Conservation (phyloP, 2,888 invertebrate species). For the Pasiphila rectangulata region DNA sequence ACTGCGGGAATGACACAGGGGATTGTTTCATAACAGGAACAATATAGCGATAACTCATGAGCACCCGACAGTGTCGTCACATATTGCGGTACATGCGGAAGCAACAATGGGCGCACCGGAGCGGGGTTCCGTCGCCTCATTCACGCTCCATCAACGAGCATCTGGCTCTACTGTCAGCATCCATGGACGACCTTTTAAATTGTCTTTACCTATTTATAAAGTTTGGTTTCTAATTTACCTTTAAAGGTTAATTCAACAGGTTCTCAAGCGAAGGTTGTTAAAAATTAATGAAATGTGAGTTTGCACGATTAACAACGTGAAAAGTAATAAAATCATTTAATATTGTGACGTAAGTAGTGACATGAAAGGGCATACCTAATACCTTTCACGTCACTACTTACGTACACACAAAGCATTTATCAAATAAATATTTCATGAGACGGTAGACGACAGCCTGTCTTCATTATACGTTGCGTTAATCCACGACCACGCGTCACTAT, state of each 20-base stretch:
- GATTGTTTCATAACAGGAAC: conserved; percentile 25
- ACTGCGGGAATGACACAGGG: conserved; percentile 5
- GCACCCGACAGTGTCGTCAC: conserved; percentile 23
- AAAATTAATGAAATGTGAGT: no score
- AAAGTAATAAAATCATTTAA: no score
- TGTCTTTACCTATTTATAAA: not conserved
- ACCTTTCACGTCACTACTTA: not conserved
- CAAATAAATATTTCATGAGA: conserved; percentile 21
- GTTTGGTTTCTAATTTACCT: not conserved
- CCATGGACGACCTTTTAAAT: conserved; percentile 1
- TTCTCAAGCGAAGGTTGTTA: no score
- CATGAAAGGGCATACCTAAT: no score
- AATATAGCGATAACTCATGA: conserved; percentile 23
- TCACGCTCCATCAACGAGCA: conserved; percentile 65
- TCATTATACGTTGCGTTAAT: conserved; percentile 26
- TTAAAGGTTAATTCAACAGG: no score
- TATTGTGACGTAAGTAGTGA: no score
- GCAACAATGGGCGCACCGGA: conserved; percentile 66
- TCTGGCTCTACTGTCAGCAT: conserved; percentile 32
- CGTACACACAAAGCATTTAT: conserved; percentile 23
- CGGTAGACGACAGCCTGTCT: conserved; percentile 13
- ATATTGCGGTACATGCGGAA: conserved; percentile 46
- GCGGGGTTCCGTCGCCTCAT: conserved; percentile 68
- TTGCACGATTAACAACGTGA: no score
- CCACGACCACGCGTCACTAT: conserved; percentile 23